Evolutionary conservation across 1,140 invertebrate species (phyloP).

Genomic region (Brachionus rotundiformis): DNA sequence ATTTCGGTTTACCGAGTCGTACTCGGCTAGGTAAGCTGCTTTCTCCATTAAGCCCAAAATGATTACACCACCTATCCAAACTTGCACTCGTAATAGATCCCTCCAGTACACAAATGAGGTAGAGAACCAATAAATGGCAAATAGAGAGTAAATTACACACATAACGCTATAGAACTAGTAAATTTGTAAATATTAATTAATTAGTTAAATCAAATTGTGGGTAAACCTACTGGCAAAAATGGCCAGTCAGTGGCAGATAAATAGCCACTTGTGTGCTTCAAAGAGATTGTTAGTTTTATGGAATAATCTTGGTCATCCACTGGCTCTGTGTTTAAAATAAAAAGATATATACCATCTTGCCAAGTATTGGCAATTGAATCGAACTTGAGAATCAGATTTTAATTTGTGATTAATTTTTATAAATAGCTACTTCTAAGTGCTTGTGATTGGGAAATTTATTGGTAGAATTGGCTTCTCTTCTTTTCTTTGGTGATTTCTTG

Average conservation of each 20-base stretch:
- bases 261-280: constrained; percentile 72
- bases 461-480: neutral
- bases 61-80: constrained; percentile 89
- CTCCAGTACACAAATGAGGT: constrained; percentile 83
- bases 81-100: constrained; percentile 86
- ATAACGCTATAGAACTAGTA: constrained; percentile 82
- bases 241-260: constrained; percentile 76
- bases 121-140: constrained; percentile 79
- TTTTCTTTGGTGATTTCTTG: neutral
- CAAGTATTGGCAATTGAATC: constrained; percentile 54
- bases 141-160: constrained; percentile 80
- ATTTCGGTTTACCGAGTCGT: constrained; percentile 75
- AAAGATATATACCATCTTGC: constrained; percentile 65
- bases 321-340: constrained; percentile 60
- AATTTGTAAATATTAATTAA: no score
- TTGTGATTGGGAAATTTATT: neutral
- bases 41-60: constrained; percentile 73
- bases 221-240: constrained; percentile 68
- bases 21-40: constrained; percentile 86
- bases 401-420: no score
- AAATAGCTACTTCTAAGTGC: constrained; percentile 13
- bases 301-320: constrained; percentile 23
- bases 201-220: neutral
- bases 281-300: constrained; percentile 57
- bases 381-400: neutral